phyloP scores from a whole-genome alignment of 2,888 invertebrate species.

The Hololepta plana region DNA sequence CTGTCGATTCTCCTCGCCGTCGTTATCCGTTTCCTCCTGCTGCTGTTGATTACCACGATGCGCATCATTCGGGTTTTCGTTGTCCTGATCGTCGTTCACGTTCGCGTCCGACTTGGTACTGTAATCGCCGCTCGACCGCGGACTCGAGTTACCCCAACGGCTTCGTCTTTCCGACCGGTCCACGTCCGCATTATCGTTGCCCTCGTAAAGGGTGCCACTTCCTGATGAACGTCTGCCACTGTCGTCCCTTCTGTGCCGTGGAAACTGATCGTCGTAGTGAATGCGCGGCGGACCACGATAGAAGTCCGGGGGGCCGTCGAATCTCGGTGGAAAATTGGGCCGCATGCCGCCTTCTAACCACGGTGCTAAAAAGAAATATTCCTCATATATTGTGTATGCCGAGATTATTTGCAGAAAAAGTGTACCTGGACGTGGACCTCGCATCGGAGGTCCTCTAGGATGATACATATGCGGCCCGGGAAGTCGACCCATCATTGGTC shows the following conservation, averaged over 20 bases:
- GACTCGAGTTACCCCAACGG: constrained; percentile 17
- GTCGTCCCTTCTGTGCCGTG: constrained; percentile 19
- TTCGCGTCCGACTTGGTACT: background rate
- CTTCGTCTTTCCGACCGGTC: constrained; percentile 11
- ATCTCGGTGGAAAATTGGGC: constrained; percentile 25
- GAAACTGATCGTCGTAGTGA: constrained; percentile 16
- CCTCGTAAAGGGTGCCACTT: constrained; percentile 5
- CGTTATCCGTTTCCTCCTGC: constrained; percentile 6
- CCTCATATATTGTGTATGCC: background rate
- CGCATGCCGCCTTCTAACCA: constrained; percentile 31
- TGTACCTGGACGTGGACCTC: constrained; percentile 15
- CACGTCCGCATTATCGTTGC: constrained; percentile 10
- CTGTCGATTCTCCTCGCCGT: constrained; percentile 5
- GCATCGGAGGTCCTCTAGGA: constrained; percentile 16
- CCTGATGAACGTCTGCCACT: constrained; percentile 11
- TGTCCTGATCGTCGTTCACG: constrained; percentile 4
- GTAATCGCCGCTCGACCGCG: constrained; percentile 6
- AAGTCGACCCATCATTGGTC: constrained; percentile 14
- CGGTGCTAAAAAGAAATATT: constrained; percentile 13
- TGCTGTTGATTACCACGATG: constrained; percentile 2
- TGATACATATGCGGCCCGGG: constrained; percentile 15
- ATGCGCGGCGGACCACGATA: constrained; percentile 21
- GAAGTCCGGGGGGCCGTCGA: constrained; percentile 22
- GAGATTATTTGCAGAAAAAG: constrained; percentile 3
- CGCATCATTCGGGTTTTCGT: constrained; percentile 5